Conservation (phyloP, 2,113 vertebrate species). For the Salminus brasiliensis region DNA sequence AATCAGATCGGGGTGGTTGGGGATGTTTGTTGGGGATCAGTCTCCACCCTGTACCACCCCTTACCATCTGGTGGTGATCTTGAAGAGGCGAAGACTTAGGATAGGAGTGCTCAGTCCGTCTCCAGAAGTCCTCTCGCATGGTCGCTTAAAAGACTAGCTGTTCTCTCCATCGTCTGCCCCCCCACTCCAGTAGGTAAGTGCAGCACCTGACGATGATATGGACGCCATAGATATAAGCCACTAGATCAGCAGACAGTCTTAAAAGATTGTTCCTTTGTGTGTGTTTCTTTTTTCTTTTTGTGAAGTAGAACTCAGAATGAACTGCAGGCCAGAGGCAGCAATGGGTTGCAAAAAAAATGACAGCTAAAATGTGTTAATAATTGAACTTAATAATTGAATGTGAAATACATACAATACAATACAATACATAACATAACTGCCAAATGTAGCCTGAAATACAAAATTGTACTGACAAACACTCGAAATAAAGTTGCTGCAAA, state of each 20-base stretch:
- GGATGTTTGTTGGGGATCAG: slow-evolving; percentile 11
- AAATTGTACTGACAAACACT: too few relatives aligned
- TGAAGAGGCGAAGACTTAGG: not conserved
- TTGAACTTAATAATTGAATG: too few relatives aligned
- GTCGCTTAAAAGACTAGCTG: slow-evolving; percentile 9
- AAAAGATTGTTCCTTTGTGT: not conserved
- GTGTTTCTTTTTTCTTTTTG: too few relatives aligned
- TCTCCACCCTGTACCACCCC: slow-evolving; percentile 15
- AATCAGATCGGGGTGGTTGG: slow-evolving; percentile 10
- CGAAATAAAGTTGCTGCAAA: too few relatives aligned
- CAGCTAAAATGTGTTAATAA: too few relatives aligned
- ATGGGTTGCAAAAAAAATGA: too few relatives aligned
- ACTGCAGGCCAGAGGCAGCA: too few relatives aligned
- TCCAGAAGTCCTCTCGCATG: slow-evolving; percentile 3
- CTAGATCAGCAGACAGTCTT: not conserved
- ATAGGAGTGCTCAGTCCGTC: slow-evolving; percentile 13
- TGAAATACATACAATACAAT: too few relatives aligned
- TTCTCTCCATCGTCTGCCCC: slow-evolving; percentile 29
- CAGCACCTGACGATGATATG: not conserved
- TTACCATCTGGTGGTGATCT: slow-evolving; percentile 21
- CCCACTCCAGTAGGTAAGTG: slow-evolving; percentile 19
- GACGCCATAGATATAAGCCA: not conserved
- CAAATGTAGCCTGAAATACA: too few relatives aligned
- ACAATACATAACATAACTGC: too few relatives aligned
- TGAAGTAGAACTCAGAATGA: too few relatives aligned